Conservation (phyloP, 2,797 vertebrate species). For the Amniataba percoides region DNA sequence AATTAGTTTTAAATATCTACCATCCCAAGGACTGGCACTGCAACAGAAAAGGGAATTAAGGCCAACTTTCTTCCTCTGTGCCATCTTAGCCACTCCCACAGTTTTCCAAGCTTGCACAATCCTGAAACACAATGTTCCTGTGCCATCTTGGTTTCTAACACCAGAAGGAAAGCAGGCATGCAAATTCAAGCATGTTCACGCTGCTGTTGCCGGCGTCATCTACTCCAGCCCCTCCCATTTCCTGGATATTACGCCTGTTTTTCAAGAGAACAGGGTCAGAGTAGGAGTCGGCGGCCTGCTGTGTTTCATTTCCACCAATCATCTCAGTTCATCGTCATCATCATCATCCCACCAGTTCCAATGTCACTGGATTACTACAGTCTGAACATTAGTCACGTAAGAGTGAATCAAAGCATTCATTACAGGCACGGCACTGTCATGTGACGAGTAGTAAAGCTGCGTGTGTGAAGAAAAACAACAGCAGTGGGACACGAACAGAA, state of each 20-base stretch:
- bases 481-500: background rate
- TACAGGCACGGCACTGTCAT: background rate
- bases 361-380: slow-evolving; percentile 14
- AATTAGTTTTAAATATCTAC: slow-evolving; percentile 1
- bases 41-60: slow-evolving; percentile 24
- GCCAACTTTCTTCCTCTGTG: slow-evolving; percentile 4
- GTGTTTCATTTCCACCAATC: slow-evolving; percentile 36
- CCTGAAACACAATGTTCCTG: slow-evolving; percentile 27
- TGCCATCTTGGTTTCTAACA: slow-evolving; percentile 20
- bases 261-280: slow-evolving; percentile 22
- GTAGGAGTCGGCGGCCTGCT: background rate
- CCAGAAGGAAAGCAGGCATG: slow-evolving; percentile 20
- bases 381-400: background rate
- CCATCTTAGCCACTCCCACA: slow-evolving; percentile 15
- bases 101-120: slow-evolving; percentile 40
- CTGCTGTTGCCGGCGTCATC: slow-evolving; percentile 23
- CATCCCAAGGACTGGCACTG: background rate
- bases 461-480: background rate
- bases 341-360: background rate
- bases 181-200: slow-evolving; percentile 49
- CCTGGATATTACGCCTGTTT: slow-evolving; percentile 45
- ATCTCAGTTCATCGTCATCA: slow-evolving; percentile 37
- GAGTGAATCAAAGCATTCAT: slow-evolving; percentile 1
- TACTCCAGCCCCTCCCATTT: slow-evolving; percentile 51
- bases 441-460: background rate